phyloP scores from a whole-genome alignment of 2,113 vertebrate genomes.

The Eupsittula cactorum region DNA sequence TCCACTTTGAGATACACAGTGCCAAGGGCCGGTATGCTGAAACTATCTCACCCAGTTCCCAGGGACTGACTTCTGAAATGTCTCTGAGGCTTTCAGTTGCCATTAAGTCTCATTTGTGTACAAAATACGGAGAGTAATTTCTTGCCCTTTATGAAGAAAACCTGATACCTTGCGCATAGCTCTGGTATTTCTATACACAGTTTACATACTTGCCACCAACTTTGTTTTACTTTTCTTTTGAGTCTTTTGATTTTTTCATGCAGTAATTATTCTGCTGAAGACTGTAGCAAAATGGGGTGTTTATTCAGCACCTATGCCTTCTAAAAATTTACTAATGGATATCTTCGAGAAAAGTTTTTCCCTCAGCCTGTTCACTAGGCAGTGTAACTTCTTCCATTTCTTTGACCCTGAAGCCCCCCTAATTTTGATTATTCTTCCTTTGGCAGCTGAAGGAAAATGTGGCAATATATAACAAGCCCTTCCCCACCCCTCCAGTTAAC shows the following conservation, averaged over 20 bases:
- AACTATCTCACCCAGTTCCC: background rate
- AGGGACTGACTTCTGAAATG: constrained; percentile 2
- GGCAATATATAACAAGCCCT: background rate
- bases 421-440: constrained; percentile 41
- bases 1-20: background rate
- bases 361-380: background rate
- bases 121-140: constrained; percentile 44
- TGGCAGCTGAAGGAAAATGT: constrained; percentile 8
- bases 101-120: constrained; percentile 32
- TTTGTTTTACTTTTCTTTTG: constrained; percentile 37
- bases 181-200: constrained; percentile 22
- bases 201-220: constrained; percentile 32
- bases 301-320: constrained; percentile 48
- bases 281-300: constrained; percentile 32
- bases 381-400: background rate
- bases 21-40: background rate
- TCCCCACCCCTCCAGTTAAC: constrained; percentile 38
- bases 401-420: constrained; percentile 29
- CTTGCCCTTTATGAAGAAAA: constrained; percentile 42
- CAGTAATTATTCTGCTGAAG: constrained; percentile 11
- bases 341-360: background rate
- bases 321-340: constrained; percentile 67
- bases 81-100: constrained; percentile 15
- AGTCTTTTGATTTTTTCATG: constrained; percentile 42
- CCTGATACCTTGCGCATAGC: constrained; percentile 22